A percentile compares a stretch with the other conserved stretches of the same genome.
Conservation (phyloP, 1,140 invertebrate species). For the Pseudomyrmex gracilis region DNA sequence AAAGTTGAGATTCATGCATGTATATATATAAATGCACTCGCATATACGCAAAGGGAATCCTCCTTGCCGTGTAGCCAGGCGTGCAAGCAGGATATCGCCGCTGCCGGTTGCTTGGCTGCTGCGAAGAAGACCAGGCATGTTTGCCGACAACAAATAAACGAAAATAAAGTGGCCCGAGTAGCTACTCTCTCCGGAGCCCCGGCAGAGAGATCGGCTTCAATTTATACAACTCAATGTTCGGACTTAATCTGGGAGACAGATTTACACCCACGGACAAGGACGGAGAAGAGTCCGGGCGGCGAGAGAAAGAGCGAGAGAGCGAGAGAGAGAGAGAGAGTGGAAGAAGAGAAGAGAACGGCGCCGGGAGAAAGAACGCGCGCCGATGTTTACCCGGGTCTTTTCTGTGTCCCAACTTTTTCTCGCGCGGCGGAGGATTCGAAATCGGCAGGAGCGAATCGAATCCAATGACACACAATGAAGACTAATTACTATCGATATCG, state of each 20-base stretch:
- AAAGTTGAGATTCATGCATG: slow-evolving; percentile 7
- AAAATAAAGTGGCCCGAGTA: slow-evolving; percentile 78
- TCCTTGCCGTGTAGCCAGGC: slow-evolving; percentile 61
- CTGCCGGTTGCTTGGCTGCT: slow-evolving; percentile 55
- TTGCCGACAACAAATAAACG: slow-evolving; percentile 79
- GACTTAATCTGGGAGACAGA: slow-evolving; percentile 80
- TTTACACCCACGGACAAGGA: slow-evolving; percentile 76
- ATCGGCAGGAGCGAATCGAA: slow-evolving; percentile 70
- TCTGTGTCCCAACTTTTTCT: slow-evolving; percentile 59
- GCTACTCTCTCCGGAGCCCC: slow-evolving; percentile 66
- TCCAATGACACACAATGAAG: slow-evolving; percentile 66
- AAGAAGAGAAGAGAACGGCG: slow-evolving; percentile 20
- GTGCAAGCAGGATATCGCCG: slow-evolving; percentile 63
- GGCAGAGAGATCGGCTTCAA: slow-evolving; percentile 77
- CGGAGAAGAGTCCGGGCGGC: slow-evolving; percentile 4
- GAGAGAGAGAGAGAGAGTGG: background rate
- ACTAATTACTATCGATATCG: slow-evolving; percentile 73
- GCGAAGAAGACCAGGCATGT: slow-evolving; percentile 75
- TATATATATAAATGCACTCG: slow-evolving; percentile 13
- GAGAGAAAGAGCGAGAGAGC: background rate
- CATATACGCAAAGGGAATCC: slow-evolving; percentile 33
- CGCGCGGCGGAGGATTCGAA: slow-evolving; percentile 41
- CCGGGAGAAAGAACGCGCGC: slow-evolving; percentile 50
- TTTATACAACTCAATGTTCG: slow-evolving; percentile 79
- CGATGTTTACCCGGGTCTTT: slow-evolving; percentile 66